Base-by-base conservation (phyloP, 2,113 vertebrate genomes). In the Ranitomeya imitator region DNA sequence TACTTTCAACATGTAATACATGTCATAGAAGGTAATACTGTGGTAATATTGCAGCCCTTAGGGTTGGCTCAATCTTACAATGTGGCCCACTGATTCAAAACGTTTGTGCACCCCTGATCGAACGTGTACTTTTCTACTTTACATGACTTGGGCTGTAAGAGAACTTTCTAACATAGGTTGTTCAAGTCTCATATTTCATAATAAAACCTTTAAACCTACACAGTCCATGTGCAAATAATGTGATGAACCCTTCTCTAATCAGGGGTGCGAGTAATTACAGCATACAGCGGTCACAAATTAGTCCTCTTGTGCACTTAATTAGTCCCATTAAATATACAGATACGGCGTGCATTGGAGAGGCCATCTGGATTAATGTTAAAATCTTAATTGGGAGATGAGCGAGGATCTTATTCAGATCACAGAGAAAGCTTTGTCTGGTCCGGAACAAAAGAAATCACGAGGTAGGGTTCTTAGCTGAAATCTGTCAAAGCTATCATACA, bases 301-400 rank as follows among this genome's bases (percentile, higher is more conserved):
- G 60, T 51, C 12, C 18, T 67, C 45, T 37, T 78, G 80, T 88
- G 73, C 80, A 18, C 57, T 65, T 83, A 88, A 89, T 89, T 85
- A 79, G 61, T 79, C 45, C 26, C 78, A 85, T 89, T 85, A 85
- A 69, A 88, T 67, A 57, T 78, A 79, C 71, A 21, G 23, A 69
- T 69, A 85, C 54, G 7, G 31, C 21, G 5, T 18, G 59, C 19
- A 76, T 55, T 76, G 60, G 60, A 89, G 73, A 89, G 74, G 54
- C 87, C 87, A 89, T 85, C 87, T 89, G 87, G 87, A 89, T 89
- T 85, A 89, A 79, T 78, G 81, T 16, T 12, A 67, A 78, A 84
- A 78, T 71, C 73, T 69, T 67, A 85, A 78, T 79, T 31, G 71
- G 80, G n/a, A 65, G 82, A 88, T 55, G 74, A 21, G 83, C 54